Evolutionary conservation across 2,888 invertebrate species (phyloP).

Genomic region (Drosophila pseudotalamancana): DNA sequence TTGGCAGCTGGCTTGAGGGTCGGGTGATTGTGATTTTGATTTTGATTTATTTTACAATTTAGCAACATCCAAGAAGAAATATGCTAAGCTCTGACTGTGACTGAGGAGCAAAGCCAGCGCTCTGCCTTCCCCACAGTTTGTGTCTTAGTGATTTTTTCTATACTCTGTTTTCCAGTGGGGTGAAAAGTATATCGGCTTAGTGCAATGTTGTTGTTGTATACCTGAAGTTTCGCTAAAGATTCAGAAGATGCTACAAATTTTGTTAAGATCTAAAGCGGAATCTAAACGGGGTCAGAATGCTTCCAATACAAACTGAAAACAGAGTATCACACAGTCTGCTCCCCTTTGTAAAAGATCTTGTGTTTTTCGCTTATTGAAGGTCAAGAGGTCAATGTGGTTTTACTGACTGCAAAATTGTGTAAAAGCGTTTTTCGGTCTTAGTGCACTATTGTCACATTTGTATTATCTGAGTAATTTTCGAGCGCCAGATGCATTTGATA

Average conservation of each 20-base stretch:
- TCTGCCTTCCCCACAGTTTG: background rate
- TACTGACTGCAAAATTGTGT: slow-evolving; percentile 2
- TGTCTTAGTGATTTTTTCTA: background rate
- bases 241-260: background rate
- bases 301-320: background rate
- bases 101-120: slow-evolving; percentile 14
- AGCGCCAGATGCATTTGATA: slow-evolving; percentile 8
- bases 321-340: background rate
- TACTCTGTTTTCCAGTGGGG: background rate
- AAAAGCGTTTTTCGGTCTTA: slow-evolving; percentile 1
- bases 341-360: background rate
- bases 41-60: slow-evolving; percentile 77
- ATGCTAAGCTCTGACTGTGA: slow-evolving; percentile 55
- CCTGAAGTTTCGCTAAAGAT: background rate
- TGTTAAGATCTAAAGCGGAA: too few relatives aligned
- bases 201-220: too few relatives aligned
- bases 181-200: background rate
- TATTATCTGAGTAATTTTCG: slow-evolving; percentile 7
- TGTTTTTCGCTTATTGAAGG: slow-evolving; percentile 14
- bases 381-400: slow-evolving; percentile 33
- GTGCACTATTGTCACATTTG: background rate
- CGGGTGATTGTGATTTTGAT: slow-evolving; percentile 53
- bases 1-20: slow-evolving; percentile 52
- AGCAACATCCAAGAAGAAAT: slow-evolving; percentile 51
- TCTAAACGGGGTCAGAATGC: too few relatives aligned